Conservation (phyloP, 2,797 vertebrate genomes). For the Xenops minutus region DNA sequence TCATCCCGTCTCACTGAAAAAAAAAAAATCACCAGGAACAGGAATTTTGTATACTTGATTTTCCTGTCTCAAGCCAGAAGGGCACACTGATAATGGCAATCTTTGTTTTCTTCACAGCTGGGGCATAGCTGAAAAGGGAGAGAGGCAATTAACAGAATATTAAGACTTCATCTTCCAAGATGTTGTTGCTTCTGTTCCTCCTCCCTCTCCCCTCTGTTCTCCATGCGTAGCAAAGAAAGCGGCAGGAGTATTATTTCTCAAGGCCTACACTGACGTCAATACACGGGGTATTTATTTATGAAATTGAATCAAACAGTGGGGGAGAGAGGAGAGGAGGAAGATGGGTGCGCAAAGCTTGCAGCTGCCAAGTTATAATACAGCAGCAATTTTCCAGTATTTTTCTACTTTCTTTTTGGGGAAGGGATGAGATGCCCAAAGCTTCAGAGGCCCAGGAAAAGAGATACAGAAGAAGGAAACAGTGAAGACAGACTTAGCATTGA, state of each 20-base stretch:
- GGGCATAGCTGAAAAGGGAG: constrained; percentile 37
- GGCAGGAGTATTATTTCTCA: constrained; percentile 66
- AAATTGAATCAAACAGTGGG: constrained; percentile 62
- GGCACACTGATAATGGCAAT: constrained; percentile 22
- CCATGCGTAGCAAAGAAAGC: not conserved
- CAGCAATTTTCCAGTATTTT: constrained; percentile 27
- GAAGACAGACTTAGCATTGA: not conserved
- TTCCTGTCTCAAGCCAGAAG: not conserved
- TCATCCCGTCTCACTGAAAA: not conserved
- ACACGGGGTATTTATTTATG: constrained; percentile 61
- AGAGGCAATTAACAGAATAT: constrained; percentile 50
- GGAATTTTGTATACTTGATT: not conserved
- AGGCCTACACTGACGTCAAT: constrained; percentile 64
- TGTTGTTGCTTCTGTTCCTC: constrained; percentile 43
- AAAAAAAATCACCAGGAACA: not conserved
- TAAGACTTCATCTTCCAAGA: constrained; percentile 58
- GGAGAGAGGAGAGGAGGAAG: constrained; percentile 56
- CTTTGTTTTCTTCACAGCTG: constrained; percentile 49
- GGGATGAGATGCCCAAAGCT: not conserved
- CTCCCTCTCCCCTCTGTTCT: constrained; percentile 9
- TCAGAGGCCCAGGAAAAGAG: not conserved
- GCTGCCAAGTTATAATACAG: constrained; percentile 39
- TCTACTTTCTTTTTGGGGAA: not conserved
- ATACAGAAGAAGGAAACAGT: not conserved
- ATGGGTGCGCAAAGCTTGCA: not conserved